These are phyloP conservation scores for Microtus ochrogaster DNA, from an alignment of 2,113 vertebrate species.

Conservation along the genomic window DNA sequence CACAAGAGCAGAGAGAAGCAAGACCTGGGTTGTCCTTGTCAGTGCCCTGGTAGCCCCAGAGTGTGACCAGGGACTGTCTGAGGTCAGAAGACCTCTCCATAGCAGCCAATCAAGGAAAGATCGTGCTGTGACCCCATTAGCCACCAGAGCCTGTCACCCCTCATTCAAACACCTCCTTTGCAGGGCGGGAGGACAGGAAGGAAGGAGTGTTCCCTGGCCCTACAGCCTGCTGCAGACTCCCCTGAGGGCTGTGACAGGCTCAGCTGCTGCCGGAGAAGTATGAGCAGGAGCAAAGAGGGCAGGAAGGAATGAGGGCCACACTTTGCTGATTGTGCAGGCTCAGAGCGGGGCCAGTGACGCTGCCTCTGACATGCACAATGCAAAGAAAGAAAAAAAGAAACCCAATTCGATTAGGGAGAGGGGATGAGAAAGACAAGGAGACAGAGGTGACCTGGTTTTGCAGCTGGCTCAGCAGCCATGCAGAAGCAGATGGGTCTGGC, in stretches of 20 bases:
- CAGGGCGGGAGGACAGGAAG: neutral
- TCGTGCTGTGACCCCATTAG: neutral
- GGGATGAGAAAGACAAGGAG: conserved; percentile 71
- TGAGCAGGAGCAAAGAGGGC: neutral
- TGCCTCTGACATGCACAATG: conserved; percentile 36
- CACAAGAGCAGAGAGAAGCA: neutral
- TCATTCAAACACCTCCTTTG: rapidly evolving
- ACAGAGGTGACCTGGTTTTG: conserved; percentile 78
- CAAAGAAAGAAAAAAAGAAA: neutral
- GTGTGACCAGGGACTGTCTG: neutral
- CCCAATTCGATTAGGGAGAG: conserved; percentile 74
- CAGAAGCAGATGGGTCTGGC: conserved; percentile 55
- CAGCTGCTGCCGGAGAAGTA: neutral
- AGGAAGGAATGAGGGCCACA: neutral
- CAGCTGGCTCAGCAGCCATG: conserved; percentile 79
- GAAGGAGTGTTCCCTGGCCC: rapidly evolving
- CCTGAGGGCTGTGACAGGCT: neutral
- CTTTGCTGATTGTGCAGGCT: conserved; percentile 41
- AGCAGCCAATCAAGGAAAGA: neutral
- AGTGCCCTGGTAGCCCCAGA: neutral
- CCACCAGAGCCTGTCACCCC: neutral
- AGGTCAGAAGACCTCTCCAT: neutral
- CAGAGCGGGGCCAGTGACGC: neutral
- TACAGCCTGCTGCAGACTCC: neutral
- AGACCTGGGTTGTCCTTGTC: neutral